phyloP scores from a whole-genome alignment of 1,140 invertebrate genomes.

The Globodera rostochiensis region DNA sequence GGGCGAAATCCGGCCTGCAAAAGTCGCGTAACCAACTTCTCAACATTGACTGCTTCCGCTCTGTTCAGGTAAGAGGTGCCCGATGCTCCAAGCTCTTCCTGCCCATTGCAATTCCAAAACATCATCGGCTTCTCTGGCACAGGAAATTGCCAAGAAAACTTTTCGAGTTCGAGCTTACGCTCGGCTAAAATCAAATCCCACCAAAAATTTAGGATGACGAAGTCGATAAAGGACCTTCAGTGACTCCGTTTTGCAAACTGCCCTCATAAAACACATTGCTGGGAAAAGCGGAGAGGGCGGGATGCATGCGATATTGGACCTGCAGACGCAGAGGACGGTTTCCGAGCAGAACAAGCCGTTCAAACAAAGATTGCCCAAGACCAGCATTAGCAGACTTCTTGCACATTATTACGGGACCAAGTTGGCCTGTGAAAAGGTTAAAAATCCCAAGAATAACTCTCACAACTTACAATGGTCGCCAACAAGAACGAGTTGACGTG shows the following conservation, averaged over 20 bases:
- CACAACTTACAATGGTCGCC: conserved; percentile 95
- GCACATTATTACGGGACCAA: conserved; percentile 77
- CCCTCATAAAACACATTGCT: conserved; percentile 99
- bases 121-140: conserved; percentile 95
- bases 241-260: conserved; percentile 95
- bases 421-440: not conserved
- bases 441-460: conserved; percentile 15
- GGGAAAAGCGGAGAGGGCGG: conserved; percentile 91
- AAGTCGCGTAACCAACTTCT: conserved; percentile 92
- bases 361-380: conserved; percentile 93
- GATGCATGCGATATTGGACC: conserved; percentile 97
- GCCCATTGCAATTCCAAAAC: conserved; percentile 91
- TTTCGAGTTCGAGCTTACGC: conserved; percentile 79
- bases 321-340: conserved; percentile 85
- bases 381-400: conserved; percentile 97
- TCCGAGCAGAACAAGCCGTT: conserved; percentile 90
- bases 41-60: conserved; percentile 96
- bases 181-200: conserved; percentile 73
- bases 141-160: conserved; percentile 97
- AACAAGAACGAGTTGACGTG: conserved; percentile 89
- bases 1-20: conserved; percentile 91
- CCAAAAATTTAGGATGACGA: not conserved
- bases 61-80: conserved; percentile 97
- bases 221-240: conserved; percentile 72
- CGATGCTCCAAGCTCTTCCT: conserved; percentile 96